A percentile compares a stretch with the other conserved stretches of the same genome.
Evolutionary conservation across 2,888 invertebrate species (phyloP).

Genomic region (Habroteleia sp.): DNA sequence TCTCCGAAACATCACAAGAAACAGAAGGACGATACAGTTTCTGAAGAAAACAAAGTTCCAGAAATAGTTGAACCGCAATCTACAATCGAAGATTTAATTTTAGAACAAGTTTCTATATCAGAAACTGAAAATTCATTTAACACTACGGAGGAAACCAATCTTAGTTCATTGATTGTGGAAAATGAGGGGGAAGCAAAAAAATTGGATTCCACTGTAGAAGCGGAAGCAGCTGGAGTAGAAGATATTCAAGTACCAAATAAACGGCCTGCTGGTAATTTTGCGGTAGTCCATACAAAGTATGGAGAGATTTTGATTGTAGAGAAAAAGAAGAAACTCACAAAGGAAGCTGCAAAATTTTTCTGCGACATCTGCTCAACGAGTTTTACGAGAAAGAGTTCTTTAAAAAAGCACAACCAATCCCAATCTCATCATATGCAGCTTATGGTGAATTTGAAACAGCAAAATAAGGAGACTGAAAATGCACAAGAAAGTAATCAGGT

Average conservation of each 20-base stretch:
- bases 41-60: no score
- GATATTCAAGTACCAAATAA: constrained; percentile 73
- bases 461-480: constrained; percentile 7
- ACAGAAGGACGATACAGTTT: constrained; percentile 7
- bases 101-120: neutral
- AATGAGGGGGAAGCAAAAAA: neutral
- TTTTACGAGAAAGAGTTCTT: constrained; percentile 77
- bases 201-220: neutral
- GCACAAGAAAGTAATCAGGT: constrained; percentile 13
- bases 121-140: neutral
- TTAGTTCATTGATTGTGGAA: neutral
- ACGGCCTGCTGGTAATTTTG: constrained; percentile 73
- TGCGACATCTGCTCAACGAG: constrained; percentile 77
- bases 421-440: constrained; percentile 76
- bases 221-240: constrained; percentile 21
- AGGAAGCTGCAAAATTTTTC: constrained; percentile 77
- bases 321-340: constrained; percentile 78
- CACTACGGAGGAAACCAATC: neutral
- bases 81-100: neutral
- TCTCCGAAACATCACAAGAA: constrained; percentile 6
- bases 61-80: no score
- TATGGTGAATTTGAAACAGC: constrained; percentile 60
- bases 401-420: constrained; percentile 79
- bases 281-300: constrained; percentile 76
- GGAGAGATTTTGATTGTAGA: constrained; percentile 79